A percentile compares a stretch with the other conserved stretches of the same genome.
Conservation (phyloP, 1,140 invertebrate genomes). For the Lerema accius region DNA sequence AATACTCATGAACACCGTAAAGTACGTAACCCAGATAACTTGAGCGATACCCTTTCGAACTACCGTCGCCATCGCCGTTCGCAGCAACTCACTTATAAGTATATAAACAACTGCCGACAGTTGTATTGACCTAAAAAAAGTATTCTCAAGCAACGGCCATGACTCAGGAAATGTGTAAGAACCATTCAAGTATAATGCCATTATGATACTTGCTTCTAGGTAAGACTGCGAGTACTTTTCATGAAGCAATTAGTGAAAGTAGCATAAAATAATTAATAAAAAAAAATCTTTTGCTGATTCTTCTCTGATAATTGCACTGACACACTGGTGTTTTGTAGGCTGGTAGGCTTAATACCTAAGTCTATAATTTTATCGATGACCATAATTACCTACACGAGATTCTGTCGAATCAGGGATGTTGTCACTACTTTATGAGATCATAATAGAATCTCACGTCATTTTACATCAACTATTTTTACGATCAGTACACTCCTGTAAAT, state of each 20-base stretch:
- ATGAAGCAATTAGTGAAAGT: too few relatives aligned
- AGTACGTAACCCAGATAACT: constrained; percentile 54
- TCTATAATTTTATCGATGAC: too few relatives aligned
- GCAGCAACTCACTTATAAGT: background rate
- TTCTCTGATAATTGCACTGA: too few relatives aligned
- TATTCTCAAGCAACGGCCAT: constrained; percentile 13
- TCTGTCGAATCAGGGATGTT: background rate
- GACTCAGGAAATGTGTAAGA: constrained; percentile 16
- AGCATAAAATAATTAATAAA: too few relatives aligned
- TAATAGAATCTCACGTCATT: constrained; percentile 46
- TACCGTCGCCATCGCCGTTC: constrained; percentile 25
- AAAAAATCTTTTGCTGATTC: too few relatives aligned
- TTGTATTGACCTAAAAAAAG: constrained; percentile 14
- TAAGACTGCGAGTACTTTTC: too few relatives aligned
- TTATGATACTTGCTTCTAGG: background rate
- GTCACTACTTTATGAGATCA: constrained; percentile 41
- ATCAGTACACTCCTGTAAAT: constrained; percentile 31
- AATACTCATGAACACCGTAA: too few relatives aligned
- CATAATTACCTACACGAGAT: too few relatives aligned
- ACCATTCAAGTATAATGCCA: background rate
- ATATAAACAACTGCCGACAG: constrained; percentile 18
- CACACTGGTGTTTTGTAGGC: too few relatives aligned
- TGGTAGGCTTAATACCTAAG: too few relatives aligned
- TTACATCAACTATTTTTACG: constrained; percentile 46
- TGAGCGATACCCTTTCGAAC: constrained; percentile 34